Base-by-base conservation (phyloP, 2,797 vertebrate genomes). In the Danio aesculapii region DNA sequence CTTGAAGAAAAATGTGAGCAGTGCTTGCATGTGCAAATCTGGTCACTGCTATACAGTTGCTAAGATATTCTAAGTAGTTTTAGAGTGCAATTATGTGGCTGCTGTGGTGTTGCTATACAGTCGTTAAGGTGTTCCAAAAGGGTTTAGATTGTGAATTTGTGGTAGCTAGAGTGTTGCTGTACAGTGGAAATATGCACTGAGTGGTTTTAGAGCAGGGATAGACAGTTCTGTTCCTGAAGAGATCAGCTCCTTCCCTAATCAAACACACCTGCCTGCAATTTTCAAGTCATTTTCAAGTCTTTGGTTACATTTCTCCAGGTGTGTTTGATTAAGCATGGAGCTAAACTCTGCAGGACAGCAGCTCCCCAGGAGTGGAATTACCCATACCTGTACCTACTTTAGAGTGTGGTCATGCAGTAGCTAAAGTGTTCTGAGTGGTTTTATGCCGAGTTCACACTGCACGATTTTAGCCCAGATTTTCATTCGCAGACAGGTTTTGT, bases 91-190 rank as follows among this genome's bases (percentile, higher is more conserved):
- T 44, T 57, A 46, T 72, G 52, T 8, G 39, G 53, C 13, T 57
- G n/a, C 52, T 19, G 57, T 72, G n/a, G n/a, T 72, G 52, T 57
- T 72, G 13, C 41, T 44, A 71, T 19, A 41, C 3, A 70, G 68
- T 53, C 30, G 41, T 55, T 55, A 17, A 53, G 50, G 39, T 55
- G 50, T 55, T 55, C 50, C 8, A 39, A 71, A 50, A 55, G 16
- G 50, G 41, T 71, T 55, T 55, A 55, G 10, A 17, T 53, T 17
- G n/a, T 3, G 16, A 50, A 17, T 70, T 41, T 70, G 68, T 70
- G 50, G 50, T 43, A 53, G 50, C 50, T 71, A 71, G 50, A 43
- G 50, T 71, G 50, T 55, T 43, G 52, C n/a, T 71, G n/a, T 55
- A 55, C 5, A 55, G 46, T 14, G 1, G 8, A 19, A 16, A 69